Evolutionary conservation across 1,140 invertebrate genomes (phyloP), one percentile per base, ranked within the genome.

Genomic region (Trachelipus rathkii): DNA sequence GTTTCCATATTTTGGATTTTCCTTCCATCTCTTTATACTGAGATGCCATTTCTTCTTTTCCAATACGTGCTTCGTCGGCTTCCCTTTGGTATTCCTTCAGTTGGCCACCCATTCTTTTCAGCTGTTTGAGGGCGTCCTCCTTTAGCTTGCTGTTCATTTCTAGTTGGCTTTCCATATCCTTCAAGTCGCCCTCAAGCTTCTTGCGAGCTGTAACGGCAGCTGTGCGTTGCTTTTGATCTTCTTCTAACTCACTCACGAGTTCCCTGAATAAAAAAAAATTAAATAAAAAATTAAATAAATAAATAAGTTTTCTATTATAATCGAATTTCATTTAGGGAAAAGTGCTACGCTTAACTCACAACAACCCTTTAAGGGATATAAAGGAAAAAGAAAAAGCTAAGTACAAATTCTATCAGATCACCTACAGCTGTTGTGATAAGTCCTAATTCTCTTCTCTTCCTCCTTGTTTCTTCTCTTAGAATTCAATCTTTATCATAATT

Each of bases 81-180:
- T 99, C 96, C 53, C 94, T 87, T 71, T 92, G 89, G 73, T 91
- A 92, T 83, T 98, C 96, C 85, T 98, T 98, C 83, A 96, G 90
- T 85, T 97, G 79, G 33, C 85, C 87, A 85, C 96, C 94, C 45
- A 95, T 87, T 84, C 97, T 96, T 86, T 97, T 98, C 81, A 97
- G 87, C 83, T 99, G 96, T 84, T 97, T 97, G 74, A 96, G 86
- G 0, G 95, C 93, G 85, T 99, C 97, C 82, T 99, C 97, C 84
- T 98, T 98, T n/a, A 97, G 89, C 86, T 97, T 96, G 84, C 93
- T 96, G 82, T 95, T 93, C 86, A 96, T 92, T 83, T 99, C 96
- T 75, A 98, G 87, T 82, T 97, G 96, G 78, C 94, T 92, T 85
- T 98, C 94, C 60, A 95, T 87, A 83, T 99, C 96, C 85, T 95